Conservation (phyloP, 2,113 vertebrate genomes). For the Carassius carassius region DNA sequence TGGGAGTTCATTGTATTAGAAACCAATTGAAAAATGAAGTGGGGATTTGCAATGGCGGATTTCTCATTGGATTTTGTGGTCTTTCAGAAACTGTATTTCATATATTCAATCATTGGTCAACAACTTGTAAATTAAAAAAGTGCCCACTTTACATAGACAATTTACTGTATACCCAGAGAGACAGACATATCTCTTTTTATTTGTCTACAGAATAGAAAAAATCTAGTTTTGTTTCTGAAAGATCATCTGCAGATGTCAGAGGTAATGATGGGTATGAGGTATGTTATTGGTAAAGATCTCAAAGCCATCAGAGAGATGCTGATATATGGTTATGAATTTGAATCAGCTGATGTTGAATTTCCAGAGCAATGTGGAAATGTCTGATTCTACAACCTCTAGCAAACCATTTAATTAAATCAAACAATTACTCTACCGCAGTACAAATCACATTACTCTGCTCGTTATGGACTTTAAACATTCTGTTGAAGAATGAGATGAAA, state of each 20-base stretch:
- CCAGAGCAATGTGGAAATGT: background rate
- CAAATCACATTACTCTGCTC: background rate
- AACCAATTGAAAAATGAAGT: too few relatives aligned
- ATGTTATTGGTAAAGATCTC: background rate
- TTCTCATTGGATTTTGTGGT: too few relatives aligned
- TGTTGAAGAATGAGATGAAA: background rate
- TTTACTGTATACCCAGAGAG: background rate
- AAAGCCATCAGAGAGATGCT: background rate
- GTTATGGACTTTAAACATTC: background rate
- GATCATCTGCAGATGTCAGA: background rate
- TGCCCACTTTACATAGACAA: background rate
- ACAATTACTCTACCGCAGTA: background rate
- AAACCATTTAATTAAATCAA: conserved; percentile 4
- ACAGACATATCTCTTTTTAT: too few relatives aligned
- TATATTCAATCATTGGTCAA: background rate
- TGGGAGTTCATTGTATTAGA: too few relatives aligned
- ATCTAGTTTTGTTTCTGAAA: background rate
- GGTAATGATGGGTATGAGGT: background rate
- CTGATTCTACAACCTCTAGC: background rate
- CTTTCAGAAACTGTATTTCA: too few relatives aligned
- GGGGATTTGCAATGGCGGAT: too few relatives aligned
- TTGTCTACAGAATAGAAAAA: background rate
- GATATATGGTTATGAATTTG: background rate
- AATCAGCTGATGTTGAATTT: background rate
- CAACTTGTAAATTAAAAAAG: background rate